phyloP scores from a whole-genome alignment of 53 echinoderm and acorn worm species.

The Pentamera pediparva region DNA sequence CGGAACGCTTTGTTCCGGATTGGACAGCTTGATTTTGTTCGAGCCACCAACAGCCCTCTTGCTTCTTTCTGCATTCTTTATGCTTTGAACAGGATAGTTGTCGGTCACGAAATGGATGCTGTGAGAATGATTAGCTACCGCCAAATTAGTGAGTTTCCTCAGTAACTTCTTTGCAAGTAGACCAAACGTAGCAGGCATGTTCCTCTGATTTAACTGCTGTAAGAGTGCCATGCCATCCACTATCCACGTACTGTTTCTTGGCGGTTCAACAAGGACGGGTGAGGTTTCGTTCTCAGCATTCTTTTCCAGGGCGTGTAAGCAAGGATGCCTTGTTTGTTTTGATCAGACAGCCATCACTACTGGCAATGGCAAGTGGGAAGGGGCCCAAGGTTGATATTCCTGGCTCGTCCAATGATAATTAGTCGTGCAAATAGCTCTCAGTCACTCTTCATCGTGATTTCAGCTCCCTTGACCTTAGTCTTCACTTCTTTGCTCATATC shows the following conservation, averaged over 20 bases:
- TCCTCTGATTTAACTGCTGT: conserved; percentile 10
- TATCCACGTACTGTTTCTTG: conserved; percentile 29
- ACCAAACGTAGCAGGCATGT: conserved; percentile 44
- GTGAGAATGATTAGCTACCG: neutral
- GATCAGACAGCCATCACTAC: conserved; percentile 24
- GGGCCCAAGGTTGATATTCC: conserved; percentile 39
- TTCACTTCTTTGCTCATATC: neutral
- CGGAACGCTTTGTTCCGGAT: conserved; percentile 19
- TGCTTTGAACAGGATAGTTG: conserved; percentile 41
- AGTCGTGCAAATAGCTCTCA: conserved; percentile 41
- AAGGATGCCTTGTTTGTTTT: conserved; percentile 43
- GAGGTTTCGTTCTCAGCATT: too few relatives aligned
- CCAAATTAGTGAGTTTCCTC: conserved; percentile 13
- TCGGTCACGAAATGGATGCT: conserved; percentile 64
- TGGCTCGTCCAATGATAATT: conserved; percentile 33
- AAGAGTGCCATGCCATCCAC: conserved; percentile 45
- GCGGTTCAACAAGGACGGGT: neutral
- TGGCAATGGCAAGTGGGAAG: conserved; percentile 39
- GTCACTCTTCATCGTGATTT: conserved; percentile 18
- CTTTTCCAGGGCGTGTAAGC: neutral
- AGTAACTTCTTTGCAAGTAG: conserved; percentile 23
- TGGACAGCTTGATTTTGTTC: conserved; percentile 11
- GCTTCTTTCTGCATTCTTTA: conserved; percentile 55
- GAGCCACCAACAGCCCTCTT: conserved; percentile 50
- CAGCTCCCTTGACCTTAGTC: conserved; percentile 23